Evolutionary conservation across 2,113 vertebrate genomes (phyloP), one percentile per base, ranked within the genome.

Genomic region (Cinclus cinclus): DNA sequence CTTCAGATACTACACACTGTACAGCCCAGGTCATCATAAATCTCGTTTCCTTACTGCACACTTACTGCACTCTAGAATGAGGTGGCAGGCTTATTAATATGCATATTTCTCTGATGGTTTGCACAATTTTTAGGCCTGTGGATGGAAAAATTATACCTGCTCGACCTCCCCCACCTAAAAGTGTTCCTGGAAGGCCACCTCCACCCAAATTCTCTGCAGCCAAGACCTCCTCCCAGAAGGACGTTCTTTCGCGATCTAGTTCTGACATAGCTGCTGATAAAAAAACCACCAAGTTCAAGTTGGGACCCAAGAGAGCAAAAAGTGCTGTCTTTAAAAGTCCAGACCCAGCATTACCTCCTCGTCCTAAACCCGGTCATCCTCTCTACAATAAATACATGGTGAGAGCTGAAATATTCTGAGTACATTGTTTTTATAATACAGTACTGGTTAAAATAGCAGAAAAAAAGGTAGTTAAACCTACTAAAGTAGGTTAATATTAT

Each of bases 331-430:
- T 98, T 91, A 97, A 95, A 41, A 98, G 83, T 96, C 98, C 97
- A 94, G 97, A 98, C 85, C 98, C 98, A 21, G 97, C 98, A 46
- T 98, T 99, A 84, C 99, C 99, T 84, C 99, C 99, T 41, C 98
- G 99, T 85, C 99, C 99, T 90, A 98, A 98, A 78, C 99, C 98
- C 2, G 99, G 99, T 89, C 99, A 99, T 93, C 98, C 96, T 80
- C 99, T 99, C 79, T 99, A 99, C 97, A 99, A 98, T 96, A 99
- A 98, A 92, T 99, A 99, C 94, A 98, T 97, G 76, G 99, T 99
- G 83, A 99, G 97, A 88, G 20, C 12, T 46, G 70, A 70, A 19
- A 50, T 56, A 88, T 3, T 63, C 5, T 50, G 60, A 74, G 19
- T 49, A 33, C 18, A 13, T 55, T 65, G 39, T 37, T 83, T 68